Conservation (phyloP, 2,797 vertebrate species). For the Champsocephalus gunnari region DNA sequence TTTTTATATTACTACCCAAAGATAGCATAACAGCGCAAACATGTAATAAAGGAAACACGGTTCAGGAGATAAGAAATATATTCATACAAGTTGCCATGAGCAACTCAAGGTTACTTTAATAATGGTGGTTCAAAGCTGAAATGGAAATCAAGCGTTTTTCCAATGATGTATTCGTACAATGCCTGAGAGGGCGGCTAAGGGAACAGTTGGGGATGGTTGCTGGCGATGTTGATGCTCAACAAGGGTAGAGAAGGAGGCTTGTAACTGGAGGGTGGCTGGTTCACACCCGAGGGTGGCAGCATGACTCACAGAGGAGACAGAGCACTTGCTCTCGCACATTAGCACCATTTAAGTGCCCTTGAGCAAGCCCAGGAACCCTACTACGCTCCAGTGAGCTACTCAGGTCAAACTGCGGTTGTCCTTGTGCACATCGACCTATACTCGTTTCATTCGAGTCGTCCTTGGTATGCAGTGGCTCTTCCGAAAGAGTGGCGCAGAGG, state of each 20-base stretch:
- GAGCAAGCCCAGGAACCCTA: constrained; percentile 11
- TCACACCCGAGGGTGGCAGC: neutral
- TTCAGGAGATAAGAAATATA: neutral
- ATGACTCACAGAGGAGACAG: neutral
- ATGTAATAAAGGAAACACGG: neutral
- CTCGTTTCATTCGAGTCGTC: neutral
- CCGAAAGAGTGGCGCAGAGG: neutral
- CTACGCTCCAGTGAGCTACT: constrained; percentile 15
- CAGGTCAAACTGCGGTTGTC: neutral
- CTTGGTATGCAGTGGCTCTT: neutral
- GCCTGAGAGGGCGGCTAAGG: neutral
- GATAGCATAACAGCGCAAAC: too few species aligned
- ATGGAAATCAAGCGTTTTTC: neutral
- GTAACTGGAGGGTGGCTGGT: neutral
- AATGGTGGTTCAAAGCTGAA: neutral
- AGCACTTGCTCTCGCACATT: constrained; percentile 20
- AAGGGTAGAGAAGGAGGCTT: neutral
- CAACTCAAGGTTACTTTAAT: constrained; percentile 15
- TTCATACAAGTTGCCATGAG: constrained; percentile 5
- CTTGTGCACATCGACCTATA: neutral
- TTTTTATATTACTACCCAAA: too few species aligned
- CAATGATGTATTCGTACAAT: neutral
- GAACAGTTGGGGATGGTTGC: neutral
- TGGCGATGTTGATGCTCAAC: neutral
- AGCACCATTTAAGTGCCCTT: constrained; percentile 9